phyloP scores from a whole-genome alignment of 2,797 vertebrate species.

The Labroides dimidiatus region DNA sequence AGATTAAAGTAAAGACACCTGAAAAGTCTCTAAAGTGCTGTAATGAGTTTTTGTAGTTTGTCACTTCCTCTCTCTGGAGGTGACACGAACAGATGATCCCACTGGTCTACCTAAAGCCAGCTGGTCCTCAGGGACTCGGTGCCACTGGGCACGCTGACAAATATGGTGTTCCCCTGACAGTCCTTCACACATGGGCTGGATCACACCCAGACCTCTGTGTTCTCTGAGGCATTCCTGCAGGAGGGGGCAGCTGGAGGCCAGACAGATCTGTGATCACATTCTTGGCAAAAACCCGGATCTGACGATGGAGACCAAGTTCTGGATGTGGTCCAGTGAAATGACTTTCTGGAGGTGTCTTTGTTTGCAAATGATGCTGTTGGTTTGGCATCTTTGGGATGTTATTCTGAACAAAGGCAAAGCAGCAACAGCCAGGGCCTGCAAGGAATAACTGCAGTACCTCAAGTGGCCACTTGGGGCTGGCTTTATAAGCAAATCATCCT shows the following conservation, averaged over 20 bases:
- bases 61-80: background rate
- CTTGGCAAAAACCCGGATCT: slow-evolving; percentile 42
- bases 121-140: slow-evolving; percentile 15
- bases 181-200: slow-evolving; percentile 48
- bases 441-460: background rate
- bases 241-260: slow-evolving; percentile 26
- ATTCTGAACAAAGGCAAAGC: background rate
- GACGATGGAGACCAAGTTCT: slow-evolving; percentile 30
- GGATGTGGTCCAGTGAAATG: slow-evolving; percentile 60
- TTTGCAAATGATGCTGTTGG: slow-evolving; percentile 55
- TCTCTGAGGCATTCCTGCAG: slow-evolving; percentile 37
- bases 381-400: slow-evolving; percentile 34
- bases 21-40: too few relatives aligned
- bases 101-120: slow-evolving; percentile 13
- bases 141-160: slow-evolving; percentile 26
- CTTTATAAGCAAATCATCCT: background rate
- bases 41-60: background rate
- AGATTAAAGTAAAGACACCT: too few relatives aligned
- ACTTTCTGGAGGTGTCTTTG: slow-evolving; percentile 52
- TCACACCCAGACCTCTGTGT: slow-evolving; percentile 26
- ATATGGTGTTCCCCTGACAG: slow-evolving; percentile 24
- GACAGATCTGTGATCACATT: slow-evolving; percentile 33
- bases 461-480: background rate
- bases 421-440: background rate
- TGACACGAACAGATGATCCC: slow-evolving; percentile 1